Percentiles rank a stretch among this genome's conserved stretches.
These are phyloP conservation scores for Hyles euphorbiae DNA, from an alignment of 1,140 invertebrate species.

Conservation along the genomic window DNA sequence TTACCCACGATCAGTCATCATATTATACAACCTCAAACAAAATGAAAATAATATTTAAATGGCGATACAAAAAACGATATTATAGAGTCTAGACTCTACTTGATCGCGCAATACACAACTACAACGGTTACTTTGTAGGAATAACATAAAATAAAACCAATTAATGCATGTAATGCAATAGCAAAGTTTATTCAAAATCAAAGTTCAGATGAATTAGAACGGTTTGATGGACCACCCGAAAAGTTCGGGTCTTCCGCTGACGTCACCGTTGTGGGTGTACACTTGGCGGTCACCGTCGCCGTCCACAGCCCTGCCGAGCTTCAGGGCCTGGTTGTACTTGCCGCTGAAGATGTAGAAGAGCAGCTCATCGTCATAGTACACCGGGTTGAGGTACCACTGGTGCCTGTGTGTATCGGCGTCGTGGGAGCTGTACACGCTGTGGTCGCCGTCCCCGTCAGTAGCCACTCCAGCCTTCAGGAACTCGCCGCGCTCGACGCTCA, in stretches of 20 bases:
- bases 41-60: no score
- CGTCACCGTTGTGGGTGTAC: conserved; percentile 2
- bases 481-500: not conserved
- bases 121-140: no score
- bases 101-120: no score
- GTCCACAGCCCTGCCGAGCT: conserved; percentile 3
- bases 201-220: not conserved
- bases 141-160: no score
- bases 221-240: not conserved
- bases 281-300: not conserved
- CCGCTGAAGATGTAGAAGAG: conserved; percentile 3
- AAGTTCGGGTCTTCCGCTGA: not conserved
- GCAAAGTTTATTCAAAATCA: not conserved
- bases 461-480: not conserved
- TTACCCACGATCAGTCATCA: no score
- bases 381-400: conserved; percentile 5
- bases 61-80: no score
- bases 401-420: conserved; percentile 1
- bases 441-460: not conserved
- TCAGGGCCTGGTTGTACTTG: conserved; percentile 8
- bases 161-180: not conserved
- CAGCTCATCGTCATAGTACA: not conserved
- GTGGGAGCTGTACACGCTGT: not conserved
- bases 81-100: no score
- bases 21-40: no score